Base-by-base conservation (phyloP, 2,888 invertebrate genomes). In the Diarsia dahlii region DNA sequence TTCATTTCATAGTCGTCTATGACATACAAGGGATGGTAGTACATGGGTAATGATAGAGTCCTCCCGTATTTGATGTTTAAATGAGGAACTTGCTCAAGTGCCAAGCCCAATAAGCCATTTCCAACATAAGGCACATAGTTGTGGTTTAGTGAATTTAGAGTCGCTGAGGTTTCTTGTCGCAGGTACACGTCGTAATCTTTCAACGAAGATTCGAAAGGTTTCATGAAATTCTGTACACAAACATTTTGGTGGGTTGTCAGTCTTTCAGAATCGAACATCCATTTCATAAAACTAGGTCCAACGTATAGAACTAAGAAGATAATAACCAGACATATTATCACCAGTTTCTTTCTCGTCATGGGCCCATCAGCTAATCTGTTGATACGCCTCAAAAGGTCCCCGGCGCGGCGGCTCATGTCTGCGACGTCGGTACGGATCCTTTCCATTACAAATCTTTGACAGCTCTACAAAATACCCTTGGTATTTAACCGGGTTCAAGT, bases 111-210 rank as follows among this genome's bases (percentile, higher is more conserved):
- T 78, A 97, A 95, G 1, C 98, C 98, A 93, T 98, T 98, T 18
- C 98, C 98, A 76, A 98, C 97, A 89, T 98, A 98, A 87, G 98
- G 98, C 92, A 98, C 96, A 89, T 97, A 98, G 83, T 97, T 96
- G 63, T 97, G 97, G 86, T 97, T 97, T 23, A 96, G 95, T 6
- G 96, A 93, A 28, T 92, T 91, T 56, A 96, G 87, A 9, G 95
- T 94, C 8, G 97, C 96, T 20, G 97, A 94, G 73, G 97, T 95
- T 89, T 98, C 97, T 58, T 93, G 92, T 79, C 97, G 95, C 81
- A 98, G 94, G 90, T 98, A 97, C 13, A 97, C 97, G 90, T 98
- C 98, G 90, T 97, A 97, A 80, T 97, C 97, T n/a, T 93, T 93
- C 48, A 97, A 94, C 88, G 97, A 97, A 10, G 96, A 92, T 84